A percentile compares a stretch with the other conserved stretches of the same genome.
phyloP scores from a whole-genome alignment of 1,140 invertebrate species.

The Anoplophora glabripennis region DNA sequence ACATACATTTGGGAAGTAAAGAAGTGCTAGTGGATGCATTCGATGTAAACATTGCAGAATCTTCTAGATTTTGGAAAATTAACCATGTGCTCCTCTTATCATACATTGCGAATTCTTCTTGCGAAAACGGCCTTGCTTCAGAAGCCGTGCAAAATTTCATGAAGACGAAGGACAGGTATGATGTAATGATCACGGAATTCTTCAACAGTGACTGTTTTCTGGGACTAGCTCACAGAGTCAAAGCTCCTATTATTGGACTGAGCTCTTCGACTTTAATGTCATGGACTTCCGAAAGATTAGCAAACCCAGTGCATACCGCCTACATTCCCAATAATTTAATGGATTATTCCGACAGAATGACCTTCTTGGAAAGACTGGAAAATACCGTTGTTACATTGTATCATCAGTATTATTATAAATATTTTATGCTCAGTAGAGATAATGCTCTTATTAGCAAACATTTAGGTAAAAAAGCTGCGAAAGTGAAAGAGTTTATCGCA shows the following conservation, averaged over 20 bases:
- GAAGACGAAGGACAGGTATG: constrained; percentile 51
- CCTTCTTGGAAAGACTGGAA: constrained; percentile 55
- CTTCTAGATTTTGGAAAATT: too few relatives aligned
- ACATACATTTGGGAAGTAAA: constrained; percentile 16
- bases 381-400: constrained; percentile 32
- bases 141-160: neutral
- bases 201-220: constrained; percentile 66
- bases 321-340: constrained; percentile 56
- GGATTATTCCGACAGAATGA: constrained; percentile 51
- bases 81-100: too few relatives aligned
- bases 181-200: constrained; percentile 61
- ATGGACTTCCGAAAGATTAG: constrained; percentile 49
- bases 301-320: constrained; percentile 56
- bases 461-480: constrained; percentile 43
- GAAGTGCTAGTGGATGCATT: neutral
- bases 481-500: constrained; percentile 14
- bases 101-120: too few relatives aligned
- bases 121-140: too few relatives aligned
- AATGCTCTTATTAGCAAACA: constrained; percentile 36
- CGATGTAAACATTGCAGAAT: too few relatives aligned
- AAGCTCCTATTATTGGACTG: constrained; percentile 56
- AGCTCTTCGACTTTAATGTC: constrained; percentile 57
- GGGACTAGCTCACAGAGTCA: constrained; percentile 53
- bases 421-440: constrained; percentile 21
- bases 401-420: constrained; percentile 17